These are phyloP conservation scores for Adineta ricciae DNA, from an alignment of 2,888 invertebrate species.

Conservation along the genomic window DNA sequence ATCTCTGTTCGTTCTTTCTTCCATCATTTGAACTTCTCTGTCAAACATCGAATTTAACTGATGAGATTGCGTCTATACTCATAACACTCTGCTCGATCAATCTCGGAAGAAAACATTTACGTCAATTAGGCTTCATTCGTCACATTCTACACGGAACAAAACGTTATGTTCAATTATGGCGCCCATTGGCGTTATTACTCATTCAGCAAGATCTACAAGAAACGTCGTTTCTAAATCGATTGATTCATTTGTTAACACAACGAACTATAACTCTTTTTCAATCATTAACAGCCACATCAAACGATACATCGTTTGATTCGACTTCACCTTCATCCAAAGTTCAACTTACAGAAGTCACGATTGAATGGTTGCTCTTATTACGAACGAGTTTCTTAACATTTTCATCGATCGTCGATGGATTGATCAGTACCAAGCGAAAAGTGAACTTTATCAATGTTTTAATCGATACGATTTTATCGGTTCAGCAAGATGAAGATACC, in stretches of 20 bases:
- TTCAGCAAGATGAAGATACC: neutral
- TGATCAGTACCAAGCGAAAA: neutral
- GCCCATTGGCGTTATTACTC: neutral
- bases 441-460: neutral
- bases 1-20: neutral
- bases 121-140: neutral
- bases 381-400: neutral
- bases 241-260: neutral
- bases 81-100: neutral
- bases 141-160: neutral
- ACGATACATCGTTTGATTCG: constrained; percentile 14
- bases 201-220: neutral
- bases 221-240: neutral
- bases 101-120: neutral
- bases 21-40: neutral
- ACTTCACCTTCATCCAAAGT: neutral
- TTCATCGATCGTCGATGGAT: neutral
- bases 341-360: neutral
- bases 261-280: neutral
- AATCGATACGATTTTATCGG: neutral
- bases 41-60: neutral
- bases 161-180: neutral
- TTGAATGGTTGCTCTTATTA: neutral
- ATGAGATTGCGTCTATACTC: neutral
- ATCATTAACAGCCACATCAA: neutral